Conservation (phyloP, 1,140 invertebrate genomes). For the Whitmania pigra region DNA sequence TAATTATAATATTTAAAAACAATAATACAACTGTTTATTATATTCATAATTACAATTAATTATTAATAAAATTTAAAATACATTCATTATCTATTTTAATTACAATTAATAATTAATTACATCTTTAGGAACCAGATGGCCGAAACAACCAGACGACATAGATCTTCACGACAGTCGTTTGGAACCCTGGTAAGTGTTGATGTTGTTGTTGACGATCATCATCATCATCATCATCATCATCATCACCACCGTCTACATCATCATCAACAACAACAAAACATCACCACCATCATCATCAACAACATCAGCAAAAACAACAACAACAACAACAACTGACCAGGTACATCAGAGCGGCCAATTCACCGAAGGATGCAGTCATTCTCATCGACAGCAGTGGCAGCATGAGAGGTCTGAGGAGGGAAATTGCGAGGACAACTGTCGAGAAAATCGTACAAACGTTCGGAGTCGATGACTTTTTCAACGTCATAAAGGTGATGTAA, state of each 20-base stretch:
- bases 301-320: neutral
- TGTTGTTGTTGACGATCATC: neutral
- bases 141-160: constrained; percentile 28
- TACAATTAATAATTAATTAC: neutral
- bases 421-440: constrained; percentile 80
- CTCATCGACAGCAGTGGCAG: constrained; percentile 86
- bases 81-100: too few species aligned
- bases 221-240: neutral
- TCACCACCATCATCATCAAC: constrained; percentile 22
- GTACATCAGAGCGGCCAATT: constrained; percentile 91
- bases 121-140: constrained; percentile 36
- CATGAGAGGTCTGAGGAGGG: constrained; percentile 81
- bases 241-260: constrained; percentile 11
- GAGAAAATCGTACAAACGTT: constrained; percentile 84
- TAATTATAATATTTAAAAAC: too few species aligned
- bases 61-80: too few species aligned
- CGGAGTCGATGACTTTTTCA: constrained; percentile 93
- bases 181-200: constrained; percentile 32
- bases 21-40: too few species aligned
- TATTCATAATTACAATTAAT: too few species aligned
- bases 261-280: constrained; percentile 21
- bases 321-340: constrained; percentile 28
- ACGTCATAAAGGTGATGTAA: constrained; percentile 57
- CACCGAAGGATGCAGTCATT: constrained; percentile 92
- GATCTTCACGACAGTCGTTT: constrained; percentile 38